phyloP scores from a whole-genome alignment of 2,888 invertebrate species.

The Lasioglossum morio region DNA sequence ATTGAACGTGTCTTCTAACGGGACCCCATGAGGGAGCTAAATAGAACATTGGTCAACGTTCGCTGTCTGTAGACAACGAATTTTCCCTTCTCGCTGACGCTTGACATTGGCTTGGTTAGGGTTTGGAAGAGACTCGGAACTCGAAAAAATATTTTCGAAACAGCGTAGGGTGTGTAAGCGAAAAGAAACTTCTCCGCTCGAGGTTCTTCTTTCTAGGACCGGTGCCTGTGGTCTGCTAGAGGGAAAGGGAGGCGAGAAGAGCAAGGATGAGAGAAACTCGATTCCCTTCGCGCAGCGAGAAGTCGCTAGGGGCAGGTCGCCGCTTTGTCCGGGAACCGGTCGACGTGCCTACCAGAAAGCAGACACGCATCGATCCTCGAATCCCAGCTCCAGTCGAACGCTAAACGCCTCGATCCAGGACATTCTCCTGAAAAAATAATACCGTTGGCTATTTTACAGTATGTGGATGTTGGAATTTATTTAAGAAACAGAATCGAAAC shows the following conservation, averaged over 20 bases:
- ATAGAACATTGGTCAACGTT: no score
- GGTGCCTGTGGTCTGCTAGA: slow-evolving; percentile 44
- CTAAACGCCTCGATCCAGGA: neutral
- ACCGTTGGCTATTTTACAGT: neutral
- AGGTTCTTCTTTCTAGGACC: slow-evolving; percentile 55
- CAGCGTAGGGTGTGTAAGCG: neutral
- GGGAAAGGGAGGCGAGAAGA: slow-evolving; percentile 16
- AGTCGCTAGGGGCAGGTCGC: slow-evolving; percentile 71
- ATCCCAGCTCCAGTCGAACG: slow-evolving; percentile 45
- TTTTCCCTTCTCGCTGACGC: no score
- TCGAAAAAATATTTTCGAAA: neutral
- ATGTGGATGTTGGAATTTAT: no score
- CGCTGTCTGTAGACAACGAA: no score
- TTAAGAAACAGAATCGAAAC: no score
- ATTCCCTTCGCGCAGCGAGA: slow-evolving; percentile 66
- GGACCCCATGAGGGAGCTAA: no score
- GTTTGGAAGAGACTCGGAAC: neutral
- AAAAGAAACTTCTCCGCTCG: slow-evolving; percentile 48
- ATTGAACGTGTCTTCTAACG: neutral
- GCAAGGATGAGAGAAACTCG: slow-evolving; percentile 59
- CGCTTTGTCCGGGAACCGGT: slow-evolving; percentile 76
- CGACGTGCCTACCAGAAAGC: slow-evolving; percentile 73
- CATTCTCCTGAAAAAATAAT: neutral
- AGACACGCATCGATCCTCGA: slow-evolving; percentile 72
- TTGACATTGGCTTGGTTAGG: no score